These are phyloP conservation scores for Rhinogobius similis DNA, from an alignment of 2,113 vertebrate species.

Conservation along the genomic window DNA sequence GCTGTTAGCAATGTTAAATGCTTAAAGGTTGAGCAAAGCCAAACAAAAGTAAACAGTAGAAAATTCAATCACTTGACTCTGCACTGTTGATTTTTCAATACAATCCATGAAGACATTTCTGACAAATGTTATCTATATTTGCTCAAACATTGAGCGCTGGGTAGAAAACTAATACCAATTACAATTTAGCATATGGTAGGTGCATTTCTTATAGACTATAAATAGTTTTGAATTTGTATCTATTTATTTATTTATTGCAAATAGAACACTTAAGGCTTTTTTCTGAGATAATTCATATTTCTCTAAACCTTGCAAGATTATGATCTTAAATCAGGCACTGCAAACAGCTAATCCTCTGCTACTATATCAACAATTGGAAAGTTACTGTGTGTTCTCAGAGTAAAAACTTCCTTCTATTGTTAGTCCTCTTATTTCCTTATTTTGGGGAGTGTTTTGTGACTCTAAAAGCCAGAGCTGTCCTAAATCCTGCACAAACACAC, in stretches of 20 bases:
- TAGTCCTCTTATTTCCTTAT: constrained; percentile 23
- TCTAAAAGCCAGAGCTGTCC: constrained; percentile 25
- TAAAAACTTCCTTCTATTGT: constrained; percentile 6
- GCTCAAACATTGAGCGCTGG: neutral
- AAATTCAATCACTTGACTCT: neutral
- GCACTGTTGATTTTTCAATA: neutral
- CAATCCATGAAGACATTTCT: neutral
- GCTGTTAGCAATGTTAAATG: neutral
- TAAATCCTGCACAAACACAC: constrained; percentile 22
- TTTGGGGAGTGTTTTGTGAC: constrained; percentile 27
- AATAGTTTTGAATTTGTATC: neutral
- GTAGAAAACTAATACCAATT: neutral
- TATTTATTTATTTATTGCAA: neutral
- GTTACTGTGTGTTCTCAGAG: neutral
- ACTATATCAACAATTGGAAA: constrained; percentile 1
- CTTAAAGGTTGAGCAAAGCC: neutral
- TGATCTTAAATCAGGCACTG: neutral
- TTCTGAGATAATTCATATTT: neutral
- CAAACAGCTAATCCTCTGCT: constrained; percentile 2
- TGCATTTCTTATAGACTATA: neutral
- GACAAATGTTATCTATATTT: neutral
- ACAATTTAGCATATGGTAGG: neutral
- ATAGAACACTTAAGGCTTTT: no score
- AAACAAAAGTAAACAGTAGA: neutral
- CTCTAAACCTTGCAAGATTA: neutral